Evolutionary conservation across 2,888 invertebrate genomes (phyloP), one percentile per base, ranked within the genome.

Genomic region (Microctonus aethiopoides): DNA sequence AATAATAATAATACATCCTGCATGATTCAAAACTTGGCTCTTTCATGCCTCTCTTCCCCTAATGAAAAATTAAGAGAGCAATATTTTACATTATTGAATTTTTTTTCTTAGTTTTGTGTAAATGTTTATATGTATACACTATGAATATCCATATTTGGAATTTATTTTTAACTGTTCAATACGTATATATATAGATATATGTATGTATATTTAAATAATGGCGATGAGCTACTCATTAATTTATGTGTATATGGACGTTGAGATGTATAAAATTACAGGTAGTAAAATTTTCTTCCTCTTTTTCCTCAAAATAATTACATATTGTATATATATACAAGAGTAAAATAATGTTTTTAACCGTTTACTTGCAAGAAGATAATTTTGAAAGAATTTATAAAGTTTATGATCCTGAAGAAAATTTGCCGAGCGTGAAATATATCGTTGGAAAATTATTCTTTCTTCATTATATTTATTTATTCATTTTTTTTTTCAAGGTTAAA

Each of bases 371-470:
- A 34, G 57, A 32, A 57, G n/a, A 29, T 57, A 32, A 29, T 16
- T n/a, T 29, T 20, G 32, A 16, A 32, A 57, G 29, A 54, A 57
- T 57, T 57, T 57, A 57, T 57, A 16, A 57, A 57, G 32, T 57
- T 57, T 57, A 34, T 57, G 57, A 57, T 26, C 34, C 29, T 16
- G 26, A n/a, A 34, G 32, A 57, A 57, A 32, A 57, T 34, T 34
- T 20, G n/a, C 16, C 57, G 16, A 57, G 57, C 57, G 32, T 57
- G 34, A 34, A 57, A 57, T 26, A 57, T 4, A 32, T 26, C 29
- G 57, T 32, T 57, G 34, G 5, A 26, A 57, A 32, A 46, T 46
- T 16, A 46, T 2, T 46, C 16, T 46, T n/a, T 7, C 16, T 16
- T 46, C 46, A 46, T 46, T 20, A 46, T 32, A n/a, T n/a, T 22